Conservation (phyloP, 64 coral and sea anemone species). For the Montipora capricornis region DNA sequence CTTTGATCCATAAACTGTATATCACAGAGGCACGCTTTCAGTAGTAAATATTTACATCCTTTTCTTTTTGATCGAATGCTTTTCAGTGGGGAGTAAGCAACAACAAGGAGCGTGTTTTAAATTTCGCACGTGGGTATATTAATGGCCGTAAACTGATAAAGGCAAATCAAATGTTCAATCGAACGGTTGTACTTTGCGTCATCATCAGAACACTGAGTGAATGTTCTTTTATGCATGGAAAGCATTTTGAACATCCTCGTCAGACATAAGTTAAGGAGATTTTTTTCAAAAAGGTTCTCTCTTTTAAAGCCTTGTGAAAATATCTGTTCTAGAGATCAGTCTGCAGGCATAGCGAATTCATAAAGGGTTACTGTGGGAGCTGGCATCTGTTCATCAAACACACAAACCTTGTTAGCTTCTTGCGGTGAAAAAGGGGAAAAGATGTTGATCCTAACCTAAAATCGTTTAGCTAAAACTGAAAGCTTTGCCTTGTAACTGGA, state of each 20-base stretch:
- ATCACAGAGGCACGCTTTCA: conserved; percentile 8
- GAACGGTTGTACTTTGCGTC: neutral
- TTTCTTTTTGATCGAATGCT: conserved; percentile 16
- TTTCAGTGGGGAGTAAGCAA: conserved; percentile 6
- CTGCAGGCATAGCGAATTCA: neutral
- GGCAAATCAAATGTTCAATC: neutral
- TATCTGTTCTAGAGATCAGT: no score
- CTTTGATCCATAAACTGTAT: neutral
- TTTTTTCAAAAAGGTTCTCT: no score
- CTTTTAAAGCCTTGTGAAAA: no score
- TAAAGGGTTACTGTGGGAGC: neutral
- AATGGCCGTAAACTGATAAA: neutral
- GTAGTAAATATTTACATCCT: conserved; percentile 38
- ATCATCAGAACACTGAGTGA: neutral
- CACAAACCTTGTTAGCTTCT: neutral
- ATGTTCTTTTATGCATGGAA: no score
- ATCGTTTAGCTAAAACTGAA: neutral
- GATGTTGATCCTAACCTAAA: no score
- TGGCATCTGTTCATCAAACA: neutral
- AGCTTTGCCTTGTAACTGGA: neutral
- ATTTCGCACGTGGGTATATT: neutral
- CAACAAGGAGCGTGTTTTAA: neutral
- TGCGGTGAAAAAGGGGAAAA: neutral
- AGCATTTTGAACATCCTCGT: no score
- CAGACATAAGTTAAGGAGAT: no score